These are phyloP conservation scores for Bombus waltoni DNA, from an alignment of 1,140 invertebrate genomes.

Conservation along the genomic window DNA sequence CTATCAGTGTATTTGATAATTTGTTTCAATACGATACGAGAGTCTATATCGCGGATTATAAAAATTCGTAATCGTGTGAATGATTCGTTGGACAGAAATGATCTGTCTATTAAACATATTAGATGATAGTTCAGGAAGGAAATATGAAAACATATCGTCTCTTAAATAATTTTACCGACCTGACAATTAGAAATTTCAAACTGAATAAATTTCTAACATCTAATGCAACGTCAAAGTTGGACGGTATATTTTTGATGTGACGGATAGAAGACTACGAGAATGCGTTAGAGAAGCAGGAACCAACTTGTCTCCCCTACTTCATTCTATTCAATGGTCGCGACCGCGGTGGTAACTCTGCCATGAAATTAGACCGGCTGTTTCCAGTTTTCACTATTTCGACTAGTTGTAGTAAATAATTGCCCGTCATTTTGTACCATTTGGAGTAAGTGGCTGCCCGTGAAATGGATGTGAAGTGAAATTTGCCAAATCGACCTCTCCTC, in stretches of 20 bases:
- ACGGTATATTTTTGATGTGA: neutral
- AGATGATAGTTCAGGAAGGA: no score
- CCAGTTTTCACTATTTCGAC: slow-evolving; percentile 75
- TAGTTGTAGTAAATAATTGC: slow-evolving; percentile 74
- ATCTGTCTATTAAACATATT: no score
- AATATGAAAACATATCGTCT: no score
- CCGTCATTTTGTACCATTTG: slow-evolving; percentile 74
- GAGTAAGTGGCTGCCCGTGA: slow-evolving; percentile 70
- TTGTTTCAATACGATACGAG: no score
- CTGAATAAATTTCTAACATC: neutral
- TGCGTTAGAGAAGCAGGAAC: slow-evolving; percentile 15
- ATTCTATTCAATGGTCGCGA: slow-evolving; percentile 52
- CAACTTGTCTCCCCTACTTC: slow-evolving; percentile 36
- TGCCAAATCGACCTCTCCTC: slow-evolving; percentile 56
- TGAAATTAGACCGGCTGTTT: slow-evolving; percentile 76
- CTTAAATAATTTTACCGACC: neutral
- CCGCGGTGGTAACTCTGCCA: slow-evolving; percentile 68
- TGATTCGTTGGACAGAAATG: no score
- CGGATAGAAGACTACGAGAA: neutral
- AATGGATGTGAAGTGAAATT: slow-evolving; percentile 64
- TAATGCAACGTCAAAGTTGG: neutral
- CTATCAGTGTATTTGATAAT: no score
- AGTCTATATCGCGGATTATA: no score
- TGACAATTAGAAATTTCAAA: neutral
- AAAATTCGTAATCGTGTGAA: no score